These are phyloP conservation scores for Acridotheres tristis DNA, from an alignment of 2,797 vertebrate genomes.

Conservation along the genomic window DNA sequence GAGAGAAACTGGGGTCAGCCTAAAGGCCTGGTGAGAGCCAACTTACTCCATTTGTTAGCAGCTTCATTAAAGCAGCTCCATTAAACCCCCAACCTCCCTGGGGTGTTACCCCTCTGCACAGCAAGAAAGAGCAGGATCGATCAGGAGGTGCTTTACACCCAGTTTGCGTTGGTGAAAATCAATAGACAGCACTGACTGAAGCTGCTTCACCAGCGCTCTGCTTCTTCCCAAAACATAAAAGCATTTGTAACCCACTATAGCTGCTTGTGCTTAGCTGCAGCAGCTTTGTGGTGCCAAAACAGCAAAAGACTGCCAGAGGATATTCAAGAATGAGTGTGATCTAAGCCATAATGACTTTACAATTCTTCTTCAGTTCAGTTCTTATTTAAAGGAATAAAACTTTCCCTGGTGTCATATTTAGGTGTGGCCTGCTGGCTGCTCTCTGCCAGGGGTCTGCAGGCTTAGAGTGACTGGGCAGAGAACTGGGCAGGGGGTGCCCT, in stretches of 20 bases:
- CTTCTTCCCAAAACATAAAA: neutral
- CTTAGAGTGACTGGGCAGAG: neutral
- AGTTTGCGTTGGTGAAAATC: neutral
- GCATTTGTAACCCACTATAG: neutral
- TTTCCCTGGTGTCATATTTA: neutral
- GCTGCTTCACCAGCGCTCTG: neutral
- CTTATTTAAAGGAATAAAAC: neutral
- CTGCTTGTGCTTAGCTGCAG: neutral
- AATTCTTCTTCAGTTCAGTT: slow-evolving; percentile 5
- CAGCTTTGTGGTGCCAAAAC: neutral
- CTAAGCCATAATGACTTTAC: slow-evolving; percentile 39
- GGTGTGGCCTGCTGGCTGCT: neutral
- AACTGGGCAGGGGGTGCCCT: neutral
- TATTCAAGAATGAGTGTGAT: slow-evolving; percentile 22
- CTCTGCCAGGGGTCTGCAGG: neutral
- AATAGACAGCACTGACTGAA: neutral
- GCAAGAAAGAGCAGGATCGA: neutral
- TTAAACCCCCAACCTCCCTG: neutral
- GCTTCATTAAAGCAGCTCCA: neutral
- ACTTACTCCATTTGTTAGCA: neutral
- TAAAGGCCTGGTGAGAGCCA: neutral
- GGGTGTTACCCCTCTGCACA: neutral
- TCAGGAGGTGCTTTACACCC: neutral
- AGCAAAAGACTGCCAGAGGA: slow-evolving; percentile 12
- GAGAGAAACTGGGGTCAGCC: neutral